Evolutionary conservation across 35 echinoderm and acorn worm genomes (phyloP).

Genomic region (Lytechinus pictus): DNA sequence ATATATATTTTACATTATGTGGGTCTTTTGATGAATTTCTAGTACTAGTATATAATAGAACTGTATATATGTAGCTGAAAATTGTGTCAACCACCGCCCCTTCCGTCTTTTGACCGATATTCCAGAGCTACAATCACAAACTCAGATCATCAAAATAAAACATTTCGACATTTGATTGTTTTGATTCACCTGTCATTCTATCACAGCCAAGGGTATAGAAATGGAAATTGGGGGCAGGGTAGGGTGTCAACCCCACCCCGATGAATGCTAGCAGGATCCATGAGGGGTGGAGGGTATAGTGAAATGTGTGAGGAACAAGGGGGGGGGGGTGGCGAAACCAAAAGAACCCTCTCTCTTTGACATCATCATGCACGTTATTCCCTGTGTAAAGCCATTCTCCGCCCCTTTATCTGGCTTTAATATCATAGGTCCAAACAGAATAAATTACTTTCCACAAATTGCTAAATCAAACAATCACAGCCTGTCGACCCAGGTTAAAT

Average conservation of each 20-base stretch:
- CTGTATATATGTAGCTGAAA: background rate
- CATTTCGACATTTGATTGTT: background rate
- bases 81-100: background rate
- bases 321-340: background rate
- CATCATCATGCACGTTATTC: too few relatives aligned
- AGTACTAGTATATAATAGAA: too few relatives aligned
- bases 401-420: background rate
- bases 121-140: background rate
- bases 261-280: background rate
- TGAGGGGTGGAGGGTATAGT: background rate
- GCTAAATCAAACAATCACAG: background rate
- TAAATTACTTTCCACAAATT: background rate
- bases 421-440: too few relatives aligned
- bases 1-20: too few relatives aligned
- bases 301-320: background rate
- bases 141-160: background rate
- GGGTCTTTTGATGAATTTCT: too few relatives aligned
- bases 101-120: background rate
- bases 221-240: background rate
- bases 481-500: background rate
- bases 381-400: background rate
- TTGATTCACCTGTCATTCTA: conserved; percentile 1
- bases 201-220: background rate
- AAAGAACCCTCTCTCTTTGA: too few relatives aligned
- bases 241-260: background rate